A percentile compares a stretch with the other conserved stretches of the same genome.
phyloP scores from a whole-genome alignment of 1,140 invertebrate genomes.

The Pseudachorutes palmiensis region DNA sequence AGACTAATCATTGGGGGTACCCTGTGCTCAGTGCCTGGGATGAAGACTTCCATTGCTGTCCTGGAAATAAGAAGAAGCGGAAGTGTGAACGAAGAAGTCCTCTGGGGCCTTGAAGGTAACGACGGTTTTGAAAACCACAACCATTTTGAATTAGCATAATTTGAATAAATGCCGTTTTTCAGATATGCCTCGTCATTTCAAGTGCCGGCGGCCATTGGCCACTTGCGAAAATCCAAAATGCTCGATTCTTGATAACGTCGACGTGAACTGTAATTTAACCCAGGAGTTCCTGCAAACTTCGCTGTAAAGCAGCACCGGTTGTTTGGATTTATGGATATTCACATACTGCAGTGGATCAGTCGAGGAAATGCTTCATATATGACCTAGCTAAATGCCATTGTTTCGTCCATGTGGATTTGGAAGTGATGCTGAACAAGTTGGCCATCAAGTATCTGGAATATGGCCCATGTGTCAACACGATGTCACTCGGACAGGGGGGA shows the following conservation, averaged over 20 bases:
- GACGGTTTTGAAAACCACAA: not conserved
- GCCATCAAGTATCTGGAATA: not conserved
- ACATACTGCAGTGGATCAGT: not conserved
- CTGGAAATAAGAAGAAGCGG: not conserved
- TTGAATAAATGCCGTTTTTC: not conserved
- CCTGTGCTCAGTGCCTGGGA: not conserved
- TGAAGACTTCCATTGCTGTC: not conserved
- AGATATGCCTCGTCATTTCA: not conserved
- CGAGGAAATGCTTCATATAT: not conserved
- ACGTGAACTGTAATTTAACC: not conserved
- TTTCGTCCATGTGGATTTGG: not conserved
- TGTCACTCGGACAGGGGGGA: not conserved
- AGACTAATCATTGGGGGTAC: not conserved
- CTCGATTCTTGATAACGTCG: not conserved
- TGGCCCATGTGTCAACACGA: not conserved
- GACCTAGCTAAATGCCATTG: not conserved
- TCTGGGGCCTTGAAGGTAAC: not conserved
- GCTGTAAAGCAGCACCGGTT: not conserved
- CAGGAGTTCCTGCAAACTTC: not conserved
- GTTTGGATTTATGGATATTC: not conserved
- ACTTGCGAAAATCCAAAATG: not conserved
- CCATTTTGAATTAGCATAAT: not conserved
- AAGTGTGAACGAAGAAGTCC: not conserved
- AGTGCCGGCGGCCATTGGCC: not conserved
- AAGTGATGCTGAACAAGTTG: not conserved